phyloP scores from a whole-genome alignment of 2,888 invertebrate genomes.

The Coleophora flavipennella region DNA sequence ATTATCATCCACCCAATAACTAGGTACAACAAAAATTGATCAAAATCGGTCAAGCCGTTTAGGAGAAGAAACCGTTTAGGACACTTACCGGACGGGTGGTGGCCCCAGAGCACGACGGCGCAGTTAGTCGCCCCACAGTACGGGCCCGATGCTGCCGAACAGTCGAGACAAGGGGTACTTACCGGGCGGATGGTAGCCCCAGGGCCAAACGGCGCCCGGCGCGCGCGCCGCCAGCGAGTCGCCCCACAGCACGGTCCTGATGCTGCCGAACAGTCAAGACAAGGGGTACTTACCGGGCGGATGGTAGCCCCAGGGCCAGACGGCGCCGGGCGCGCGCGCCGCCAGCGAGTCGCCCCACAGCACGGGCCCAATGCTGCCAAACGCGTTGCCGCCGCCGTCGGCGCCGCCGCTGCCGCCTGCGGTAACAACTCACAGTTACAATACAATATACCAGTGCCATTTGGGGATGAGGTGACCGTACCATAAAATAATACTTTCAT shows the following conservation, averaged over 20 bases:
- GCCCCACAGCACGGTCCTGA: no score
- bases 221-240: constrained; percentile 11
- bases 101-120: background rate
- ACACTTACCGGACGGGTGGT: background rate
- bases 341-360: constrained; percentile 30
- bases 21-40: no score
- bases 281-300: background rate
- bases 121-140: background rate
- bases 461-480: no score
- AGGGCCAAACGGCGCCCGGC: constrained; percentile 6
- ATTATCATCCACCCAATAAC: no score
- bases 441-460: no score
- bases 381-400: constrained; percentile 13
- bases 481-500: no score
- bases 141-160: no score
- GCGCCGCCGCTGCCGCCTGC: constrained; percentile 5
- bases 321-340: constrained; percentile 19
- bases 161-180: no score
- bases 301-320: constrained; percentile 10
- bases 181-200: background rate
- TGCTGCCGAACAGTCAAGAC: no score
- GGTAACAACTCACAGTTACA: no score
- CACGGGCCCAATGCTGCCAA: constrained; percentile 22
- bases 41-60: no score
- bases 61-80: background rate